A percentile compares a stretch with the other conserved stretches of the same genome.
phyloP scores from a whole-genome alignment of 2,888 invertebrate species.

The Cephus sareptanus region DNA sequence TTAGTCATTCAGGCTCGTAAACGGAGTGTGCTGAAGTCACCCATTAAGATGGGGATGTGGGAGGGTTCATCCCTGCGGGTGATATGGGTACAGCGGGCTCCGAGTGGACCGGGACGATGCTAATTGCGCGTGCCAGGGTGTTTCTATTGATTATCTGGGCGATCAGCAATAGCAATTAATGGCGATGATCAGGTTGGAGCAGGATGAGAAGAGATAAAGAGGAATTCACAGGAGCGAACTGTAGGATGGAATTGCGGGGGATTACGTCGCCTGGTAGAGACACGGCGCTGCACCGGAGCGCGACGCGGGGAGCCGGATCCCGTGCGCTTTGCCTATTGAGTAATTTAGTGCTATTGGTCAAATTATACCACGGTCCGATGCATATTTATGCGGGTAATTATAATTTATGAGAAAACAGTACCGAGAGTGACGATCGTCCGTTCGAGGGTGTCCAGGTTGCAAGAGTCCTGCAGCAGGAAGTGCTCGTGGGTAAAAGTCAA shows the following conservation, averaged over 20 bases:
- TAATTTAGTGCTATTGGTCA: conserved; percentile 66
- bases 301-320: conserved; percentile 30
- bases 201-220: not conserved
- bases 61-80: not conserved
- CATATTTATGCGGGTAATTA: conserved; percentile 65
- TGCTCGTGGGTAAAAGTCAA: not conserved
- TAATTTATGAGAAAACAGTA: conserved; percentile 63
- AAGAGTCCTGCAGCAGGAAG: not conserved
- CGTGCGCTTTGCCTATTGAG: conserved; percentile 50
- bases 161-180: conserved; percentile 59
- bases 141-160: conserved; percentile 65
- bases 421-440: conserved; percentile 18
- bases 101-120: not conserved
- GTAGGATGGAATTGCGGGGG: not conserved
- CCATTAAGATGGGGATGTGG: not conserved
- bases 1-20: not conserved
- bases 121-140: conserved; percentile 58
- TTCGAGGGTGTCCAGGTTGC: not conserved
- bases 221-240: not conserved
- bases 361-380: conserved; percentile 64
- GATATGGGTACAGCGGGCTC: not conserved
- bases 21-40: too few relatives aligned
- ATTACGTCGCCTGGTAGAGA: not conserved
- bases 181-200: not conserved
- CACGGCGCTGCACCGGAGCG: not conserved